Percentiles rank a stretch among this genome's conserved stretches.
phyloP scores from a whole-genome alignment of 2,888 invertebrate genomes.

The Hypomecis atomaria region DNA sequence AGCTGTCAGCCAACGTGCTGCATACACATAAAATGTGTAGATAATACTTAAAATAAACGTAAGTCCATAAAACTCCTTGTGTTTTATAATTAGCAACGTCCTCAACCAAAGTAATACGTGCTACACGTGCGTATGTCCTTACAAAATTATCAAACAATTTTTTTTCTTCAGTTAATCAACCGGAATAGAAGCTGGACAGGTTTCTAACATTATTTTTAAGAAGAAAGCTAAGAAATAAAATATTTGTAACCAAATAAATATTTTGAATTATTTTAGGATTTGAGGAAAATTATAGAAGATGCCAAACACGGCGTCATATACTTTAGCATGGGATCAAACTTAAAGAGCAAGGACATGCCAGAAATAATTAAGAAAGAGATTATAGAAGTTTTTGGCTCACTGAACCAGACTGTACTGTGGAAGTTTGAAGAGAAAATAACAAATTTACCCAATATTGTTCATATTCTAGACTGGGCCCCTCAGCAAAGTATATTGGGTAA shows the following conservation, averaged over 20 bases:
- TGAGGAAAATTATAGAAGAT: slow-evolving; percentile 69
- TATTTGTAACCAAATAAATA: too few species aligned
- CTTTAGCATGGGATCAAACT: slow-evolving; percentile 78
- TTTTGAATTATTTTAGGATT: slow-evolving; percentile 40
- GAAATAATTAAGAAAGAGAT: slow-evolving; percentile 57
- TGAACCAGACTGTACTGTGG: slow-evolving; percentile 80
- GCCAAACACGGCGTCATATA: slow-evolving; percentile 75
- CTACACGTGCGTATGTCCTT: too few species aligned
- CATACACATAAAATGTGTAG: too few species aligned
- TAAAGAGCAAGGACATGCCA: slow-evolving; percentile 66
- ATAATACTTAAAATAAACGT: too few species aligned
- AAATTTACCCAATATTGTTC: slow-evolving; percentile 68
- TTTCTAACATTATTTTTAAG: too few species aligned
- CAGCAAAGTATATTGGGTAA: slow-evolving; percentile 58
- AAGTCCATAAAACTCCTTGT: too few species aligned
- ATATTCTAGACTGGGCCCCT: slow-evolving; percentile 72
- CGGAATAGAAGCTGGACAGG: too few species aligned
- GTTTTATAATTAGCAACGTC: too few species aligned
- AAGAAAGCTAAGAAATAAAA: background rate
- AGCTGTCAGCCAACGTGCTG: too few species aligned
- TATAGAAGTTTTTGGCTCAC: slow-evolving; percentile 62
- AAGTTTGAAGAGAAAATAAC: slow-evolving; percentile 68
- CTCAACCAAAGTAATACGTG: too few species aligned
- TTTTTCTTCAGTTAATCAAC: too few species aligned
- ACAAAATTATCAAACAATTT: too few species aligned